Conservation (phyloP, 92 coral and sea anemone genomes). For the Epizoanthus illoricatus region DNA sequence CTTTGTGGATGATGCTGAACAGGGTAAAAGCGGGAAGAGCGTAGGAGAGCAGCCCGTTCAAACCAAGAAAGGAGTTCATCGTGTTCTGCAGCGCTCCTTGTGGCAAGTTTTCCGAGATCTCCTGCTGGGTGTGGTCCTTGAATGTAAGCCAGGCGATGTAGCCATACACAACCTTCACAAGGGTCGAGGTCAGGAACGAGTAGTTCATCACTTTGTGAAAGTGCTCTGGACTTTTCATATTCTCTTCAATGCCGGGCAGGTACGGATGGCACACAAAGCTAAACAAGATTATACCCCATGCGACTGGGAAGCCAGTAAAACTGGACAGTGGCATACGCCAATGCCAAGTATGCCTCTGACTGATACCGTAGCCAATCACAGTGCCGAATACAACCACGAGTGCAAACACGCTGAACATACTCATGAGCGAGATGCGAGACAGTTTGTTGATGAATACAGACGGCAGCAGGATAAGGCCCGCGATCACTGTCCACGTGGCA, state of each 20-base stretch:
- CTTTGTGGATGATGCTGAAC: slow-evolving; percentile 84
- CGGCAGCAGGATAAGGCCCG: slow-evolving; percentile 88
- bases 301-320: slow-evolving; percentile 87
- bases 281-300: slow-evolving; percentile 96
- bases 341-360: slow-evolving; percentile 86
- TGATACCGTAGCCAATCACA: slow-evolving; percentile 86
- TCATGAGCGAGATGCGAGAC: slow-evolving; percentile 93
- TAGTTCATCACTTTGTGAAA: slow-evolving; percentile 93
- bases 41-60: slow-evolving; percentile 92
- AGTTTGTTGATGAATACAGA: slow-evolving; percentile 87
- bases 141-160: slow-evolving; percentile 89
- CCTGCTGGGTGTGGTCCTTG: slow-evolving; percentile 82
- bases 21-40: slow-evolving; percentile 92
- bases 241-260: slow-evolving; percentile 86
- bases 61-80: slow-evolving; percentile 84
- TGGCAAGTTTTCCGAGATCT: slow-evolving; percentile 96
- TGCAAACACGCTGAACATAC: slow-evolving; percentile 98
- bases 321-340: slow-evolving; percentile 85
- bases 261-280: slow-evolving; percentile 98
- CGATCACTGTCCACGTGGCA: slow-evolving; percentile 79
- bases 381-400: slow-evolving; percentile 79
- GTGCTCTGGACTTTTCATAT: slow-evolving; percentile 83
- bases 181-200: slow-evolving; percentile 74
- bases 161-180: slow-evolving; percentile 78
- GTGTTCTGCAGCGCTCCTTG: slow-evolving; percentile 89